A percentile compares a stretch with the other conserved stretches of the same genome.
phyloP scores from a whole-genome alignment of 2,797 vertebrate species.

The Crocodylus rhombifer region DNA sequence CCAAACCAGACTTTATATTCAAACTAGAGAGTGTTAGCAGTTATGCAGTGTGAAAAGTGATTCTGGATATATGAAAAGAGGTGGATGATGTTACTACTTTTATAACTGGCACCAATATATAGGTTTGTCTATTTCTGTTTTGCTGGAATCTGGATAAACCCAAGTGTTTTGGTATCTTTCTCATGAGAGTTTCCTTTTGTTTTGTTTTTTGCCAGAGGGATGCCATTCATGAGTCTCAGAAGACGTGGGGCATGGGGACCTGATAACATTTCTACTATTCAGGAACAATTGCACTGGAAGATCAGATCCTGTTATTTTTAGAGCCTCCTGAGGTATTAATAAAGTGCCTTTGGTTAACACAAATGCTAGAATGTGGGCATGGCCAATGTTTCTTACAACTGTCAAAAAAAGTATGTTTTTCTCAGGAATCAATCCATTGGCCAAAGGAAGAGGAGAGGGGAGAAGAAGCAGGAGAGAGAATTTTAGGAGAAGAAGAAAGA shows the following conservation, averaged over 20 bases:
- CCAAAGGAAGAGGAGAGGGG: background rate
- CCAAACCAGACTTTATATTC: too few relatives aligned
- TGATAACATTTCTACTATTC: background rate
- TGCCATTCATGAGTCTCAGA: background rate
- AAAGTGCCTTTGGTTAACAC: background rate
- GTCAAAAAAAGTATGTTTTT: background rate
- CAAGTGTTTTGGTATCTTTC: background rate
- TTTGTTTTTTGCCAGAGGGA: background rate
- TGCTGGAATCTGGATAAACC: background rate
- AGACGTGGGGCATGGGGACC: background rate
- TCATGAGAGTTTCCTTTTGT: background rate
- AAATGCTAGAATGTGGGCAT: background rate
- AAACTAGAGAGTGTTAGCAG: too few relatives aligned
- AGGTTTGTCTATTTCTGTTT: background rate
- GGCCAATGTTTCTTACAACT: background rate
- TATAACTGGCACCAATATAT: background rate
- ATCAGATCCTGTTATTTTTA: background rate
- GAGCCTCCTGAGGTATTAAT: constrained; percentile 29
- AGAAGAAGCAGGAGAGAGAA: background rate
- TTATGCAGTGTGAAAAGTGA: background rate
- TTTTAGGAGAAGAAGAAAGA: background rate
- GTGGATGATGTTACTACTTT: background rate
- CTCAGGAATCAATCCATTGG: background rate
- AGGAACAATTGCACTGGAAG: constrained; percentile 26
- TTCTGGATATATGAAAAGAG: too few relatives aligned